phyloP scores from a whole-genome alignment of 2,113 vertebrate species.

The Mirza zaza region DNA sequence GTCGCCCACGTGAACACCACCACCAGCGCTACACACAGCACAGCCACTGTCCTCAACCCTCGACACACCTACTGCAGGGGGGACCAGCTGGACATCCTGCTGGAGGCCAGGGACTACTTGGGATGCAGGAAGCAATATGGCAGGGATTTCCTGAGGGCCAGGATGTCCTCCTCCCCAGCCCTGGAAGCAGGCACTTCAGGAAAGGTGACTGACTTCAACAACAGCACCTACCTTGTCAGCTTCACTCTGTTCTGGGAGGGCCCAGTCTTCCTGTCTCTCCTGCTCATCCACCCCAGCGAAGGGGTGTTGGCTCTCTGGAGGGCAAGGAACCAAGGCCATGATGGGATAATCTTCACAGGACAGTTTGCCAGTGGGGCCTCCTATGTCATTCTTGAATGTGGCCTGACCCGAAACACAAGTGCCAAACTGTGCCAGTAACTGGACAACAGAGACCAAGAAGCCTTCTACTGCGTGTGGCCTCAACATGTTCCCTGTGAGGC shows the following conservation, averaged over 20 bases:
- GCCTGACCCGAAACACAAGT: slow-evolving; percentile 46
- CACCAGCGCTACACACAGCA: slow-evolving; percentile 64
- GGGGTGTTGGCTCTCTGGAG: slow-evolving; percentile 71
- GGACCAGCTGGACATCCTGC: slow-evolving; percentile 49
- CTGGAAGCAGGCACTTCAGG: slow-evolving; percentile 67
- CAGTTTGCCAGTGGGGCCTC: slow-evolving; percentile 43
- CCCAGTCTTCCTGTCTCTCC: slow-evolving; percentile 63
- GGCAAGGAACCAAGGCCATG: slow-evolving; percentile 70
- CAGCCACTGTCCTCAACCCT: slow-evolving; percentile 46
- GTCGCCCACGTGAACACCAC: slow-evolving; percentile 24
- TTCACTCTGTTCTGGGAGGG: slow-evolving; percentile 80
- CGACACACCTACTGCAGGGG: slow-evolving; percentile 54
- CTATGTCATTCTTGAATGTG: slow-evolving; percentile 50
- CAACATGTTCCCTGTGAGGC: slow-evolving; percentile 43
- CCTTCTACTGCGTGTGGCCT: slow-evolving; percentile 69
- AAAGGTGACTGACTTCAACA: slow-evolving; percentile 64
- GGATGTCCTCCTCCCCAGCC: slow-evolving; percentile 52
- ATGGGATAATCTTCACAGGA: slow-evolving; percentile 74
- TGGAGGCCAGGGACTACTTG: slow-evolving; percentile 52
- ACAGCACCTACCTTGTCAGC: slow-evolving; percentile 69
- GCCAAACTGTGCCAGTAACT: slow-evolving; percentile 53
- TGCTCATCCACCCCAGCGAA: slow-evolving; percentile 80
- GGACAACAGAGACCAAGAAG: slow-evolving; percentile 55
- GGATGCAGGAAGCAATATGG: slow-evolving; percentile 70
- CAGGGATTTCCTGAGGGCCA: slow-evolving; percentile 75